Evolutionary conservation across 2,888 invertebrate genomes (phyloP).

Genomic region (Tholera decimalis): DNA sequence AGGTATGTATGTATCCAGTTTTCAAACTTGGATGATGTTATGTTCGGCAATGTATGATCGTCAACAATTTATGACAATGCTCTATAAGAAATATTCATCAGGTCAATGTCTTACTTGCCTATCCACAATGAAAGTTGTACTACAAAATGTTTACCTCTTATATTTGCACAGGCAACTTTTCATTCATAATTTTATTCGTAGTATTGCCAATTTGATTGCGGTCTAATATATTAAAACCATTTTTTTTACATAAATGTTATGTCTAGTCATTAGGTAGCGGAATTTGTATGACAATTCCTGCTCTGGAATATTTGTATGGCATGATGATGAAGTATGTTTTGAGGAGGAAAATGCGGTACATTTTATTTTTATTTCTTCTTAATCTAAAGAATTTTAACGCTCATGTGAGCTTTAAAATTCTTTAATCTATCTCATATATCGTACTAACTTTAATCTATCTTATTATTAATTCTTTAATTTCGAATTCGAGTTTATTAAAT

Average conservation of each 20-base stretch:
- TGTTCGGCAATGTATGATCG: neutral
- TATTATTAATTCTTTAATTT: too few species aligned
- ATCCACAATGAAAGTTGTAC: conserved; percentile 19
- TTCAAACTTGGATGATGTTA: too few species aligned
- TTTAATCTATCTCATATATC: too few species aligned
- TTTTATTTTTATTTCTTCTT: conserved; percentile 14
- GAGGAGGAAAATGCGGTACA: conserved; percentile 16
- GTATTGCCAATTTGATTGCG: conserved; percentile 27
- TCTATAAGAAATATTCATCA: conserved; percentile 15
- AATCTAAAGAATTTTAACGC: neutral
- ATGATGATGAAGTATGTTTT: neutral
- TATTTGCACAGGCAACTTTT: conserved; percentile 13
- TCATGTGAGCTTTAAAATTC: neutral
- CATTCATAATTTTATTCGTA: conserved; percentile 30
- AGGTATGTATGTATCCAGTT: too few species aligned
- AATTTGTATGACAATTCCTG: conserved; percentile 36
- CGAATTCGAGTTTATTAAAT: too few species aligned
- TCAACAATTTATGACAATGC: neutral
- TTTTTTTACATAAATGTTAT: neutral
- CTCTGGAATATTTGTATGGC: neutral
- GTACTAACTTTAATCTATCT: too few species aligned
- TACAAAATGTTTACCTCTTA: conserved; percentile 7
- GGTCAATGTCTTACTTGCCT: conserved; percentile 10
- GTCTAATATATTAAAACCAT: neutral
- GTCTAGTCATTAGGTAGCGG: conserved; percentile 38